Conservation (phyloP, 2,888 invertebrate species). For the Rhabditophanes sp. region DNA sequence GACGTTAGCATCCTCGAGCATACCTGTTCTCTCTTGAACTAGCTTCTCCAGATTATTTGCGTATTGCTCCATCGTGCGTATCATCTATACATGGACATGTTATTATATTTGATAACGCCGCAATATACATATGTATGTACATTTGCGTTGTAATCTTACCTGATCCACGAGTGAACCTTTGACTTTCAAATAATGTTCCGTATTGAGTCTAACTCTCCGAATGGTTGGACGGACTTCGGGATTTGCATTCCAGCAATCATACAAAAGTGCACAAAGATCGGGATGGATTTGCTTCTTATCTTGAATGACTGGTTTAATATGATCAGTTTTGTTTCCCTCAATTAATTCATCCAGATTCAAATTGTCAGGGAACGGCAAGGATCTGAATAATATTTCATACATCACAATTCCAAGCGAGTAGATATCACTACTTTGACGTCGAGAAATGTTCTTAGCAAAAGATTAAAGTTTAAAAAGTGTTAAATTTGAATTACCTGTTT, state of each 20-base stretch:
- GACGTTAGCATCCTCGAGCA: slow-evolving; percentile 40
- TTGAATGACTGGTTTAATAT: slow-evolving; percentile 30
- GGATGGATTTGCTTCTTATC: slow-evolving; percentile 21
- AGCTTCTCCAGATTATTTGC: slow-evolving; percentile 40
- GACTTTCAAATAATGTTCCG: slow-evolving; percentile 17
- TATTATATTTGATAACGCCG: slow-evolving; percentile 8
- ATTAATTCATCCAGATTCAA: background rate
- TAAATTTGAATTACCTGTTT: no score
- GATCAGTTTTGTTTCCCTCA: slow-evolving; percentile 7
- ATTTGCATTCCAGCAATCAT: slow-evolving; percentile 40
- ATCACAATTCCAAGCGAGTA: slow-evolving; percentile 39
- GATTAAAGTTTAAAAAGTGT: no score
- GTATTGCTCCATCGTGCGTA: slow-evolving; percentile 38
- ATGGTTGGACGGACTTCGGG: slow-evolving; percentile 38
- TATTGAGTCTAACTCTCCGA: slow-evolving; percentile 37
- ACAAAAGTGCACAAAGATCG: slow-evolving; percentile 21
- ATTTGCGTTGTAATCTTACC: background rate
- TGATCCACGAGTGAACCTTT: slow-evolving; percentile 7
- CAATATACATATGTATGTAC: slow-evolving; percentile 3
- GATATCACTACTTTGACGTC: slow-evolving; percentile 34
- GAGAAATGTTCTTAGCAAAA: slow-evolving; percentile 7
- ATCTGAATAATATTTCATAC: slow-evolving; percentile 38
- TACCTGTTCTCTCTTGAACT: slow-evolving; percentile 40
- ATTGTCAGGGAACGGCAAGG: slow-evolving; percentile 29
- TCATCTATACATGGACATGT: slow-evolving; percentile 40